Conservation (phyloP, 2,888 invertebrate genomes). For the Pogonocherus hispidulus region DNA sequence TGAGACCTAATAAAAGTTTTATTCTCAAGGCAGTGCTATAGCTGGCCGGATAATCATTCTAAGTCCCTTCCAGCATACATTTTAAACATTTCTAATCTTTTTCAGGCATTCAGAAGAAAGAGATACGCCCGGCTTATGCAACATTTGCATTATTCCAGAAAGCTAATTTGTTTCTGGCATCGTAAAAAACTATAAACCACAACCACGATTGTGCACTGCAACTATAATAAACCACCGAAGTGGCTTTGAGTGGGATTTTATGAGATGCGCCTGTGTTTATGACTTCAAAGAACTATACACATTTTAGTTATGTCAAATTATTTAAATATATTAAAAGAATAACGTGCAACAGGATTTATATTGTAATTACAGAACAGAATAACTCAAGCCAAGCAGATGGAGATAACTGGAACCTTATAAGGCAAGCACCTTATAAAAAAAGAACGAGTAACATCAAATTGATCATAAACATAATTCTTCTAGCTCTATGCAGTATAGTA, state of each 20-base stretch:
- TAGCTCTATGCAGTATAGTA: too few species aligned
- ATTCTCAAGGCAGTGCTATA: neutral
- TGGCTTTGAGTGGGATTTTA: constrained; percentile 3
- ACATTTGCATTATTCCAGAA: constrained; percentile 21
- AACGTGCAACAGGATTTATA: too few species aligned
- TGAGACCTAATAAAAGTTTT: neutral
- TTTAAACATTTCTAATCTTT: constrained; percentile 13
- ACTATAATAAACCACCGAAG: constrained; percentile 12
- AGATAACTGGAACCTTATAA: too few species aligned
- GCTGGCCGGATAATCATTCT: neutral
- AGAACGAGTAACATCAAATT: too few species aligned
- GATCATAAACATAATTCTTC: too few species aligned
- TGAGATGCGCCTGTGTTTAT: neutral
- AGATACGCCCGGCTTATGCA: constrained; percentile 12
- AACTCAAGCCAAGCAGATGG: too few species aligned
- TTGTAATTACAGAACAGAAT: too few species aligned
- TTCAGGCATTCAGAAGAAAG: neutral
- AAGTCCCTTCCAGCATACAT: neutral
- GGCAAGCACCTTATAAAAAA: too few species aligned
- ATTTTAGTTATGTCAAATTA: neutral
- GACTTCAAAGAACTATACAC: neutral
- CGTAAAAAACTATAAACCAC: constrained; percentile 23
- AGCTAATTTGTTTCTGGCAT: constrained; percentile 1
- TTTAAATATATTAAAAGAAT: neutral
- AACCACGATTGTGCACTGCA: constrained; percentile 9